Conservation (phyloP, 2,113 vertebrate genomes). For the Neolamprologus devosi region DNA sequence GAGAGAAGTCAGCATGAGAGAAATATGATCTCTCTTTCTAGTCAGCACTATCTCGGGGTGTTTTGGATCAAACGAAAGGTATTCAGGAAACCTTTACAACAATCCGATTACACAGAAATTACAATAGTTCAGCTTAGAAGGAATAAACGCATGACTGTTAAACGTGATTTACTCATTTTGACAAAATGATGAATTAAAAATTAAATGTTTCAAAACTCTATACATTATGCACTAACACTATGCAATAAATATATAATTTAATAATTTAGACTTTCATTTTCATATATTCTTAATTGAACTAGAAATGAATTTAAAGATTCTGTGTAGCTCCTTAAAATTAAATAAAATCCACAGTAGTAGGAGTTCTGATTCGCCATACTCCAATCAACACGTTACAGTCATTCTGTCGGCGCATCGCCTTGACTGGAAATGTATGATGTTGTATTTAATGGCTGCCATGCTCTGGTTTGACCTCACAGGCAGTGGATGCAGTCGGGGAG, state of each 20-base stretch:
- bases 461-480: conserved; percentile 58
- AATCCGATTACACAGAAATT: neutral
- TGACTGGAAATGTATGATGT: neutral
- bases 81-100: neutral
- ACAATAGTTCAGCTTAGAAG: neutral
- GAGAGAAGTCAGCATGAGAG: neutral
- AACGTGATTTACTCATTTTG: neutral
- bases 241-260: neutral
- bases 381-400: neutral
- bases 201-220: neutral
- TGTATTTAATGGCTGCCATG: neutral
- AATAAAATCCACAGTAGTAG: neutral
- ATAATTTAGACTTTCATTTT: neutral
- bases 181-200: neutral
- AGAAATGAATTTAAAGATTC: neutral
- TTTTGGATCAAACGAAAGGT: neutral
- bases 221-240: neutral
- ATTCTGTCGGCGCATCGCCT: neutral
- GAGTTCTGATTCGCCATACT: neutral
- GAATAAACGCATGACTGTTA: neutral
- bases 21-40: neutral
- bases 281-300: neutral
- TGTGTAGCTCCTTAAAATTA: neutral
- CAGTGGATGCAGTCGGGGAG: conserved; percentile 86
- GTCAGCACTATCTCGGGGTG: neutral